Evolutionary conservation across 2,888 invertebrate species (phyloP), one percentile per base, ranked within the genome.

Genomic region (Eugnorisma glareosa): DNA sequence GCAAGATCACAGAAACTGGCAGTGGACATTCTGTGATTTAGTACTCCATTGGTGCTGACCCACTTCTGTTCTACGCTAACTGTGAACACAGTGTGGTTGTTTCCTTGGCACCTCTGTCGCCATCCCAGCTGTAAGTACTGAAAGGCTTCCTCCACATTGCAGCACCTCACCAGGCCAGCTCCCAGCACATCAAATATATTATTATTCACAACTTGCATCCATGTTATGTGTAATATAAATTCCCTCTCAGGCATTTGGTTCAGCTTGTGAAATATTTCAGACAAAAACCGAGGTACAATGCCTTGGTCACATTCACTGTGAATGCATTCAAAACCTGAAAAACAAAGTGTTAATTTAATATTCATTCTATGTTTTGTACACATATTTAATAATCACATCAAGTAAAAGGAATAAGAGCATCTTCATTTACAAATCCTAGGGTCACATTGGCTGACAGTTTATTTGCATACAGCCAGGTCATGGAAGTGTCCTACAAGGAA

Each of bases 51-150:
- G 40, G 97, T 97, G 7, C 97, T 97, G 10, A 98, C 97, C 98
- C 98, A 98, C 86, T 98, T 98, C 90, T 98, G 98, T 90, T 98
- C 98, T 86, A 98, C 95, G 61, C 98, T 98, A 0, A 98, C 96
- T 5, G 98, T 98, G 85, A 98, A 98, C 1, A 98, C 96, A 11
- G 97, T 97, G 88, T 98, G 98, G 57, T 97, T 97, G 82, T 97
- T 97, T n/a, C 97, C 97, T 45, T 94, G 95, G 89, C 97, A 96
- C 75, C 94, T 92, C 79, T 96, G 95, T 81, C 97, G 97, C 95
- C 98, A 97, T 1, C 98, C 98, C 74, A 98, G 88, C 89, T 98
- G 97, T 71, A 98, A 94, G 91, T 98, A 97, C 88, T 98, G 97
- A 86, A 98, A 98, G 45, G 98, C 98, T 90, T 98, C 98, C 73